Conservation (phyloP, 2,113 vertebrate genomes). For the Melanocharis versteri region DNA sequence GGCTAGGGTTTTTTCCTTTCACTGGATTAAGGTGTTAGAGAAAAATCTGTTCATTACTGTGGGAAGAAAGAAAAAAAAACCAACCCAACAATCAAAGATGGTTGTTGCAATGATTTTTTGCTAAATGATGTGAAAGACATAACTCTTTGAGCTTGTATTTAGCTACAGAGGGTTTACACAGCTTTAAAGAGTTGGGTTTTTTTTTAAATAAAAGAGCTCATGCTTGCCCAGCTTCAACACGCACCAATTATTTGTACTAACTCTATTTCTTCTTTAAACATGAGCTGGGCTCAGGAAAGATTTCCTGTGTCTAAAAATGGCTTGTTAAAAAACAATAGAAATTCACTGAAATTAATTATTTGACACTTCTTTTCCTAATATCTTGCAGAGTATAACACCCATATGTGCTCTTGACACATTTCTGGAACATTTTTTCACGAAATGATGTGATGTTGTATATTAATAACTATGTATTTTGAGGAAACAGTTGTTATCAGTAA, state of each 20-base stretch:
- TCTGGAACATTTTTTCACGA: not conserved
- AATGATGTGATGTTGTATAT: not conserved
- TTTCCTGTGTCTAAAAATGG: not conserved
- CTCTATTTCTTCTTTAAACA: slow-evolving; percentile 9
- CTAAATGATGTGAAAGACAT: slow-evolving; percentile 5
- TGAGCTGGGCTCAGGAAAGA: not conserved
- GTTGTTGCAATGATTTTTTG: not conserved
- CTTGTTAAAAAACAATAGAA: slow-evolving; percentile 29
- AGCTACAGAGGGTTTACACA: slow-evolving; percentile 1
- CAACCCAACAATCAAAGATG: not conserved
- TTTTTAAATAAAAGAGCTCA: not conserved
- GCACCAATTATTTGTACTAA: not conserved
- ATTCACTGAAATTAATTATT: slow-evolving; percentile 5
- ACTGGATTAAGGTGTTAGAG: not conserved
- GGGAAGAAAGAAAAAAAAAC: not conserved
- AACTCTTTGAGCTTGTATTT: slow-evolving; percentile 20
- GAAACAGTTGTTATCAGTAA: not conserved
- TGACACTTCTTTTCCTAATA: not conserved
- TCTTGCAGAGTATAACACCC: not conserved
- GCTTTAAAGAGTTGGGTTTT: slow-evolving; percentile 8
- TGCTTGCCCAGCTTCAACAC: not conserved
- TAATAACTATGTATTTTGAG: not conserved
- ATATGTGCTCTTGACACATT: not conserved
- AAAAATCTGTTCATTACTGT: not conserved
- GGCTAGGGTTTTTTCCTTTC: not conserved